Evolutionary conservation across 2,113 vertebrate genomes (phyloP).

Genomic region (Muntiacus muntjak): DNA sequence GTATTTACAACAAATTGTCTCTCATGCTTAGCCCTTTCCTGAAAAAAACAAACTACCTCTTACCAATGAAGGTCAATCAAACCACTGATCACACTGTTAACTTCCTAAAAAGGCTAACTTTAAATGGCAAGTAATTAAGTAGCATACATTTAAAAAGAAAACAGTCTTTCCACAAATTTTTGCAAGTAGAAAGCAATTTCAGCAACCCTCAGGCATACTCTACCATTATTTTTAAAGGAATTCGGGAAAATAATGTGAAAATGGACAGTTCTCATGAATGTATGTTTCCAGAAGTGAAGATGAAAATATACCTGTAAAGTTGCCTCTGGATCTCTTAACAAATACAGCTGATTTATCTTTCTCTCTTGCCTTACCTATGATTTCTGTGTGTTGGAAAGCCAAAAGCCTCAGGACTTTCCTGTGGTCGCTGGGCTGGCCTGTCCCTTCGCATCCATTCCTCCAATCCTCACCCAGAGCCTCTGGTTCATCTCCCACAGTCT

Average conservation of each 20-base stretch:
- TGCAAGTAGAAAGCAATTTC: neutral
- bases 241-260: constrained; percentile 25
- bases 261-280: neutral
- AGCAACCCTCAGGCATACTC: neutral
- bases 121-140: neutral
- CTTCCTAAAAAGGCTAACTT: neutral
- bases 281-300: neutral
- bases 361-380: neutral
- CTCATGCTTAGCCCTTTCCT: neutral
- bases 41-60: neutral
- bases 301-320: neutral
- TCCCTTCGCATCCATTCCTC: neutral
- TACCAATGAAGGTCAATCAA: neutral
- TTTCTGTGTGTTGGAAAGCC: neutral
- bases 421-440: neutral
- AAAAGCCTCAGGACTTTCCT: neutral
- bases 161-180: neutral
- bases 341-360: neutral
- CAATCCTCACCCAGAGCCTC: neutral
- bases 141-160: neutral
- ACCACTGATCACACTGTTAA: neutral
- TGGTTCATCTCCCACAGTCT: neutral
- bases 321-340: neutral
- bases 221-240: neutral
- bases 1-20: neutral